Percentiles rank a stretch among this genome's conserved stretches.
These are phyloP conservation scores for Hecatera dysodea DNA, from an alignment of 2,888 invertebrate genomes.

Conservation along the genomic window DNA sequence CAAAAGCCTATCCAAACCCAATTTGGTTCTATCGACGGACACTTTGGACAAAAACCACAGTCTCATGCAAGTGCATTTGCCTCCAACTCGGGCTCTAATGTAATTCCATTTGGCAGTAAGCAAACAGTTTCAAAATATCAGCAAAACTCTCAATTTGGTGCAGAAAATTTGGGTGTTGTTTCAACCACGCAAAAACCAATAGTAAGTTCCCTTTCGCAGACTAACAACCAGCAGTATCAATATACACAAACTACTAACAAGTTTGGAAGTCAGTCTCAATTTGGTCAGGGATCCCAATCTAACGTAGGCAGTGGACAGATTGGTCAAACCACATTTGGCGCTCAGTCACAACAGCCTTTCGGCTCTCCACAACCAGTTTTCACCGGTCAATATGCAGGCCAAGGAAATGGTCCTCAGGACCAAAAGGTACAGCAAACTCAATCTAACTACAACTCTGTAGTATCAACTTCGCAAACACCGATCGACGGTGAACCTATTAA, in stretches of 20 bases:
- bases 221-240: constrained; percentile 42
- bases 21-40: constrained; percentile 28
- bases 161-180: constrained; percentile 23
- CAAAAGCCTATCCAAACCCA: constrained; percentile 38
- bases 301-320: constrained; percentile 53
- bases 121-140: constrained; percentile 49
- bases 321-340: constrained; percentile 55
- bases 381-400: constrained; percentile 14
- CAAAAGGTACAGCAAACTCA: constrained; percentile 46
- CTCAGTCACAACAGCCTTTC: constrained; percentile 56
- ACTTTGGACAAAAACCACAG: constrained; percentile 40
- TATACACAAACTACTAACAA: constrained; percentile 39
- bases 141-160: constrained; percentile 36
- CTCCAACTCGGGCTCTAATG: constrained; percentile 35
- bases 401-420: constrained; percentile 15
- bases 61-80: constrained; percentile 44
- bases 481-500: constrained; percentile 9
- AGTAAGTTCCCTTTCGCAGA: constrained; percentile 36
- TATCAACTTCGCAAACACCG: constrained; percentile 27
- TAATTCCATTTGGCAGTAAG: constrained; percentile 30
- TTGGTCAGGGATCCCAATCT: constrained; percentile 37
- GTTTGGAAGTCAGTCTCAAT: constrained; percentile 32
- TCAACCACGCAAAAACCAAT: constrained; percentile 45
- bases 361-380: constrained; percentile 38
- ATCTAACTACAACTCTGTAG: constrained; percentile 27